Conservation (phyloP, 2,888 invertebrate species). For the Spodoptera picta region DNA sequence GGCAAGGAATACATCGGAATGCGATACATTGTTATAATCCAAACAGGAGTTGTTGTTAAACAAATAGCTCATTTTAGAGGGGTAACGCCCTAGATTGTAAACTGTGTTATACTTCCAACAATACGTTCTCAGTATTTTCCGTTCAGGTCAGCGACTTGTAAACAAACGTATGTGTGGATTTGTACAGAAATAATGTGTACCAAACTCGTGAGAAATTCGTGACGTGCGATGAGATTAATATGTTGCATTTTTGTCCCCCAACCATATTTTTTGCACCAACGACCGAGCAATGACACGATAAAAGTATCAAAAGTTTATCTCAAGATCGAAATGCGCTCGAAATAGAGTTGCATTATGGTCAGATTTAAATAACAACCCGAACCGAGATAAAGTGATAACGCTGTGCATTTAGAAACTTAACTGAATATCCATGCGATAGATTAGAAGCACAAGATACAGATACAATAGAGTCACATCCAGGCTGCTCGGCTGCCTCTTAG, state of each 20-base stretch:
- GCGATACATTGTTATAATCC: slow-evolving; percentile 75
- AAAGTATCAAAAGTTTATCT: slow-evolving; percentile 43
- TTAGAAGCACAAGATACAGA: slow-evolving; percentile 36
- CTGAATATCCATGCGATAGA: slow-evolving; percentile 39
- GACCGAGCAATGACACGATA: slow-evolving; percentile 42
- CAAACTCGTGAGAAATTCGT: slow-evolving; percentile 55
- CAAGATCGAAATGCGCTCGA: slow-evolving; percentile 35
- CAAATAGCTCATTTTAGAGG: slow-evolving; percentile 81
- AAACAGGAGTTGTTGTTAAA: slow-evolving; percentile 79
- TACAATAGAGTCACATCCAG: slow-evolving; percentile 43
- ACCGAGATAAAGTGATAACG: slow-evolving; percentile 49
- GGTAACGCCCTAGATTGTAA: slow-evolving; percentile 85
- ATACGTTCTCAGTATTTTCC: slow-evolving; percentile 80
- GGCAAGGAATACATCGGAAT: slow-evolving; percentile 64
- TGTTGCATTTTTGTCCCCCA: slow-evolving; percentile 34
- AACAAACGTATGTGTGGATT: slow-evolving; percentile 74
- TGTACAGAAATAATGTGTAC: slow-evolving; percentile 61
- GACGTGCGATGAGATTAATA: slow-evolving; percentile 45
- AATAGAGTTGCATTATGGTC: slow-evolving; percentile 42
- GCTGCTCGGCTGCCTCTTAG: slow-evolving; percentile 50
- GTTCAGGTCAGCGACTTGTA: slow-evolving; percentile 81
- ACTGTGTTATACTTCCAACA: slow-evolving; percentile 77
- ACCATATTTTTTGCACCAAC: slow-evolving; percentile 20
- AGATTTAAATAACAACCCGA: slow-evolving; percentile 42
- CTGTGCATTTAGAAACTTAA: slow-evolving; percentile 34